phyloP scores from a whole-genome alignment of 2,797 vertebrate species.

The Podarcis lilfordi region DNA sequence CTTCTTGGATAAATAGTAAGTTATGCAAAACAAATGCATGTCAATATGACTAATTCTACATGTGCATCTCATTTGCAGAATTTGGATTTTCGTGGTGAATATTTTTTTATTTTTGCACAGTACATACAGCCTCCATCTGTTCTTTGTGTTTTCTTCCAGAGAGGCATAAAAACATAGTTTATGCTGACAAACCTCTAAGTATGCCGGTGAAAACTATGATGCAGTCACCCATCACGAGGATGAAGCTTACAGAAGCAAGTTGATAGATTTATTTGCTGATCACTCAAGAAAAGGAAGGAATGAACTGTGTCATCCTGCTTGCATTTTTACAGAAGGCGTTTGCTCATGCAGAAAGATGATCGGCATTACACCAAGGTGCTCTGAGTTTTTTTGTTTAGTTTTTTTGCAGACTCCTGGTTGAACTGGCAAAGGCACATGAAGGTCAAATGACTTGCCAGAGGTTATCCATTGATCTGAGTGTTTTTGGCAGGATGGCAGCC shows the following conservation, averaged over 20 bases:
- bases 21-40: background rate
- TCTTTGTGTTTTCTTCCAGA: slow-evolving; percentile 8
- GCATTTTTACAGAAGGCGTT: slow-evolving; percentile 25
- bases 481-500: slow-evolving; percentile 47
- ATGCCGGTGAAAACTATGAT: slow-evolving; percentile 1
- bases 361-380: slow-evolving; percentile 34
- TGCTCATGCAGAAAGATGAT: slow-evolving; percentile 27
- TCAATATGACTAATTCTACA: background rate
- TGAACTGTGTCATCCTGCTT: slow-evolving; percentile 32
- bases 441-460: slow-evolving; percentile 40
- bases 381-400: slow-evolving; percentile 14
- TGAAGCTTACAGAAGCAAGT: slow-evolving; percentile 2
- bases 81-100: slow-evolving; percentile 10
- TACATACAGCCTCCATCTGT: background rate
- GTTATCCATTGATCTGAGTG: slow-evolving; percentile 28
- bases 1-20: background rate
- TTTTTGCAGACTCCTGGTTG: slow-evolving; percentile 51
- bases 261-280: background rate
- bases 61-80: background rate
- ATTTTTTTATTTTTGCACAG: background rate
- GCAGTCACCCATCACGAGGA: background rate
- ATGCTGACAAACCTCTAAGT: background rate
- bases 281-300: slow-evolving; percentile 9
- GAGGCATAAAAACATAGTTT: slow-evolving; percentile 5
- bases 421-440: slow-evolving; percentile 44